These are phyloP conservation scores for Oscheius sp. DNA, from an alignment of 2,888 invertebrate genomes.

Conservation along the genomic window DNA sequence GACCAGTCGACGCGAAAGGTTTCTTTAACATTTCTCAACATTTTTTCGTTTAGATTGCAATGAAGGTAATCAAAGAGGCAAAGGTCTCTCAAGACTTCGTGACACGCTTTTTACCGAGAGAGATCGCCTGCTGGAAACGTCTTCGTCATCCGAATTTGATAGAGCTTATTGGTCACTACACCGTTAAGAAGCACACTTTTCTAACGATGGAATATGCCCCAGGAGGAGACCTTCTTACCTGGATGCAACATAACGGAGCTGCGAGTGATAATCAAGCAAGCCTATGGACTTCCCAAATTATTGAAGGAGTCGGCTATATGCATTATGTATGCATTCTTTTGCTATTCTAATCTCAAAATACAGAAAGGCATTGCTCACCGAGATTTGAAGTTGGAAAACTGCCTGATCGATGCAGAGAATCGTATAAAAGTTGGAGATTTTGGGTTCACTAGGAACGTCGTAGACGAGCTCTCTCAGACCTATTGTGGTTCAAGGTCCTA, in stretches of 20 bases:
- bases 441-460: conserved; percentile 71
- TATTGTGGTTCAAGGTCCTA: conserved; percentile 74
- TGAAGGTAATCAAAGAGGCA: conserved; percentile 56
- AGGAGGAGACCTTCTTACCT: conserved; percentile 72
- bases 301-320: conserved; percentile 71
- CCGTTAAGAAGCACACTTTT: conserved; percentile 59
- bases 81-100: conserved; percentile 54
- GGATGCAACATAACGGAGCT: conserved; percentile 72
- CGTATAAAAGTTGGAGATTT: conserved; percentile 72
- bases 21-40: not conserved
- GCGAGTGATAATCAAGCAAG: conserved; percentile 70
- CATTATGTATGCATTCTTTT: conserved; percentile 64
- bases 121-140: conserved; percentile 59
- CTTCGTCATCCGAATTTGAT: conserved; percentile 47
- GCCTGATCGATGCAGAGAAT: conserved; percentile 71
- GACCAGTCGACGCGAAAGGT: not conserved
- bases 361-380: conserved; percentile 71
- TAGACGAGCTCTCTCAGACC: conserved; percentile 68
- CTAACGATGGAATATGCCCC: conserved; percentile 72
- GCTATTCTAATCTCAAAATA: not conserved
- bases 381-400: conserved; percentile 74
- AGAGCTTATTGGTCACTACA: conserved; percentile 45
- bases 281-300: conserved; percentile 71
- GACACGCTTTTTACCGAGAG: conserved; percentile 60
- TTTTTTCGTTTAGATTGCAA: conserved; percentile 48